Evolutionary conservation across 2,113 vertebrate genomes (phyloP).

Genomic region (Neopipo cinnamomea): DNA sequence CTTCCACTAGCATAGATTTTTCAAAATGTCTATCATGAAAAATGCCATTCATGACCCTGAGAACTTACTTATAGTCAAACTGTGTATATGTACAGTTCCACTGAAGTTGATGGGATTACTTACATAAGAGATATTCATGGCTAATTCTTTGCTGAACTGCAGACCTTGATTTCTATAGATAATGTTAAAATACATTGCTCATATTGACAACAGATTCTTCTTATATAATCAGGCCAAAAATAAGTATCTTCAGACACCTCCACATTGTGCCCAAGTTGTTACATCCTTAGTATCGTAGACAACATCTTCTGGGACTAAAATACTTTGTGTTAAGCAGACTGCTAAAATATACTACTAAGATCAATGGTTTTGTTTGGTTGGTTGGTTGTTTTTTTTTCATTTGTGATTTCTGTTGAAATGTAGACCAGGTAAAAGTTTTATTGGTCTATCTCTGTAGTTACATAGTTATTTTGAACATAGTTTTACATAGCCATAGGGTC

Average conservation of each 20-base stretch:
- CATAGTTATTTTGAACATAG: background rate
- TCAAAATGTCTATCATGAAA: background rate
- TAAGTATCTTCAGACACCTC: background rate
- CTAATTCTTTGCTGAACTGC: background rate
- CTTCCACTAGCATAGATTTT: background rate
- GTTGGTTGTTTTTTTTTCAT: background rate
- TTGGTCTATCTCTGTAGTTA: background rate
- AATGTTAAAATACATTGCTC: background rate
- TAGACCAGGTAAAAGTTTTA: background rate
- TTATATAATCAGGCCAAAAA: constrained; percentile 45
- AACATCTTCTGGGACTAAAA: background rate
- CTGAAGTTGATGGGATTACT: background rate
- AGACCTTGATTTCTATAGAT: background rate
- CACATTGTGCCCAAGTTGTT: background rate
- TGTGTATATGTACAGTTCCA: background rate
- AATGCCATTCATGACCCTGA: background rate
- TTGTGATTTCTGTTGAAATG: background rate
- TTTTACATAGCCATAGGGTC: background rate
- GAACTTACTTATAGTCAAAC: background rate
- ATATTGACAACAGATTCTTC: constrained; percentile 20
- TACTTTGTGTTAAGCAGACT: background rate
- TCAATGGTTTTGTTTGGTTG: background rate
- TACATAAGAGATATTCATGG: background rate
- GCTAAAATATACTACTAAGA: background rate
- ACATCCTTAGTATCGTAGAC: background rate